Percentiles rank a stretch among this genome's conserved stretches.
phyloP scores from a whole-genome alignment of 1,140 invertebrate genomes.

The Drosophila elegans region DNA sequence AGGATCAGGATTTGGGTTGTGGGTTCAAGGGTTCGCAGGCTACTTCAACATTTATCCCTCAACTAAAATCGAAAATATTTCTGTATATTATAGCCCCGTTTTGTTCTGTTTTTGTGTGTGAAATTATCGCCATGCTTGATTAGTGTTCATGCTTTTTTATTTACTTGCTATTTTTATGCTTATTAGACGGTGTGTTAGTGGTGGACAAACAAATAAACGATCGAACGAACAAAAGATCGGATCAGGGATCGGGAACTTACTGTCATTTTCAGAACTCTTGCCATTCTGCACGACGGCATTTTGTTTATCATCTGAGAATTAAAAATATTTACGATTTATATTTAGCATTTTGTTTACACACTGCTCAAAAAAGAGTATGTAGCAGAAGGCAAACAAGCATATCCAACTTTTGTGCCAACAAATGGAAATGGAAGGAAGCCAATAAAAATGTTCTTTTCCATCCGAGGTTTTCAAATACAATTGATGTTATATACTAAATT shows the following conservation, averaged over 20 bases:
- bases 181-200: slow-evolving; percentile 33
- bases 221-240: slow-evolving; percentile 19
- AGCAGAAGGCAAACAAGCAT: slow-evolving; percentile 6
- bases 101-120: slow-evolving; percentile 12
- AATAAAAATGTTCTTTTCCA: slow-evolving; percentile 15
- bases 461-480: slow-evolving; percentile 4
- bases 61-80: slow-evolving; percentile 26
- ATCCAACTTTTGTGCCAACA: slow-evolving; percentile 3
- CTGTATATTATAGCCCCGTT: background rate
- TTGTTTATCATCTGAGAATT: slow-evolving; percentile 84
- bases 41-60: slow-evolving; percentile 10
- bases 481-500: background rate
- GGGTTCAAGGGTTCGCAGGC: background rate
- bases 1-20: background rate
- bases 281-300: slow-evolving; percentile 82
- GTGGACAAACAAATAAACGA: slow-evolving; percentile 21
- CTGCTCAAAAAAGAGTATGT: slow-evolving; percentile 1
- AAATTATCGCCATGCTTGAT: slow-evolving; percentile 25
- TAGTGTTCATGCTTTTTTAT: slow-evolving; percentile 42
- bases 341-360: slow-evolving; percentile 55
- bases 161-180: slow-evolving; percentile 35
- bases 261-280: slow-evolving; percentile 79
- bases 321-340: slow-evolving; percentile 78
- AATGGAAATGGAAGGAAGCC: slow-evolving; percentile 28
- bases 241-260: slow-evolving; percentile 66